These are phyloP conservation scores for Labia minor DNA, from an alignment of 2,888 invertebrate species.

Conservation along the genomic window DNA sequence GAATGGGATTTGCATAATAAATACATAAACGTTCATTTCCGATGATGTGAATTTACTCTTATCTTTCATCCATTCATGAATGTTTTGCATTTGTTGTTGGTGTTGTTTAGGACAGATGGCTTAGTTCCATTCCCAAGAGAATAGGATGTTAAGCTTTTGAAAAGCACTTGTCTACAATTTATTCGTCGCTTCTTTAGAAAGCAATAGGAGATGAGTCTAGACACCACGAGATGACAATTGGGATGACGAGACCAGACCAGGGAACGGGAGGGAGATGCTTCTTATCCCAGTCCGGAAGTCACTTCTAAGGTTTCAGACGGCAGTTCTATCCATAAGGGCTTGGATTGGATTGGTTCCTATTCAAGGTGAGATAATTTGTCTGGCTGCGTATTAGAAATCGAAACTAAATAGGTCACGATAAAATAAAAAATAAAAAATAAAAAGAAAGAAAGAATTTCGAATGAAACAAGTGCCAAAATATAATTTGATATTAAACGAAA, in stretches of 20 bases:
- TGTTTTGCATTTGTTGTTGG: neutral
- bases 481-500: too few species aligned
- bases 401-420: too few species aligned
- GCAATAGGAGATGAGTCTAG: neutral
- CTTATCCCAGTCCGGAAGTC: neutral
- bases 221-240: neutral
- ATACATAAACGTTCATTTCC: neutral
- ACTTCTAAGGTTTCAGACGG: neutral
- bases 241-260: neutral
- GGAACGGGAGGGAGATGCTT: neutral
- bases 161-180: constrained; percentile 1
- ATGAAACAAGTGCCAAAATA: too few species aligned
- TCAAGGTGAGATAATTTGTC: too few species aligned
- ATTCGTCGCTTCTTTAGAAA: neutral
- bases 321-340: neutral
- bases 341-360: too few species aligned
- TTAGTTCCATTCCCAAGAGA: neutral
- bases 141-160: constrained; percentile 13
- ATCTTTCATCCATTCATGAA: neutral
- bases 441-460: too few species aligned
- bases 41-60: neutral
- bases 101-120: neutral
- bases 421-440: too few species aligned
- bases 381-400: too few species aligned
- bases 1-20: too few species aligned